Base-by-base conservation (phyloP, 2,113 vertebrate genomes). In the Stigmatopora nigra region DNA sequence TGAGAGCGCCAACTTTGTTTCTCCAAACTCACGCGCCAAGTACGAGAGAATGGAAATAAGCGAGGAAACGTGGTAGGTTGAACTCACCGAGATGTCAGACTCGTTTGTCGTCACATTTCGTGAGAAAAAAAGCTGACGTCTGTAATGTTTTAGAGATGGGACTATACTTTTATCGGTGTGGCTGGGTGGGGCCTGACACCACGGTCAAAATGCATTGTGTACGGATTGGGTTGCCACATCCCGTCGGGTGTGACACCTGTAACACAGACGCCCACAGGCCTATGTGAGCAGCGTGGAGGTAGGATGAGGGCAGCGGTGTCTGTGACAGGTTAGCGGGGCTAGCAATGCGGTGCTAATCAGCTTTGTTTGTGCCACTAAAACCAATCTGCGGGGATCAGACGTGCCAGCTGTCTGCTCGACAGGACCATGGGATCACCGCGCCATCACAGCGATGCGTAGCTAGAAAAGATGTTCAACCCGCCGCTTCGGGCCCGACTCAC, bases 371-470 rank as follows among this genome's bases (percentile, higher is more conserved):
- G 87, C 89, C 88, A 90, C 91, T 93, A 92, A 94, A 92, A 89
- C 92, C 91, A 93, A 87, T 93, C 91, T 89, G 91, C 84, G 88
- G 90, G 90, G 92, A 92, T 94, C 92, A 94, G 93, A 93, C 92
- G 76, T 76, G 82, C 92, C 93, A 96, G 93, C 92, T 94, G 93
- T 93, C 93, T 88, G 87, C 86, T 76, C 87, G 49, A 61, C 77
- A 62, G 69, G 61, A 74, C 22, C 49, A 55, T 70, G 61, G 65
- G 68, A 60, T 68, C 76, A 25, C 59, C 41, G 48, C 20, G 53
- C 36, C 20, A 12, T 20, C 15, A 20, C n/a, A 38, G 14, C 3
- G 41, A 1, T 5, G 55, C 22, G 0, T 44, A n/a, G 16, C 53
- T 6, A 7, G 22, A 31, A 2, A 31, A 2, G 13, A 56, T 31